Percentiles rank a stretch among this genome's conserved stretches.
Conservation (phyloP, 2,888 invertebrate genomes). For the Suillia variegata region DNA sequence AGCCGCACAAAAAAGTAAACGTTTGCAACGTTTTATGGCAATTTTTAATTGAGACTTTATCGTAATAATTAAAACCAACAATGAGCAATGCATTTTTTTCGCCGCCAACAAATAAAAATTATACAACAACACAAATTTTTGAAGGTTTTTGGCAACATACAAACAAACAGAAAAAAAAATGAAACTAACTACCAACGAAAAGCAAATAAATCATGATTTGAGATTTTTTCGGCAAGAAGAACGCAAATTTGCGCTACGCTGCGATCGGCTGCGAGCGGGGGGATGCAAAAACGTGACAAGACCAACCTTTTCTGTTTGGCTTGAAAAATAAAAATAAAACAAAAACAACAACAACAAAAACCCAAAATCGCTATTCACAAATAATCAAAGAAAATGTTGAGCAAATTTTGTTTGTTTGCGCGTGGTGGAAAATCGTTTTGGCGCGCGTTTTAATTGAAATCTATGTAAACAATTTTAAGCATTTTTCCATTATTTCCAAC, state of each 20-base stretch:
- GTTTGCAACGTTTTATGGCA: background rate
- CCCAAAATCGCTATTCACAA: no score
- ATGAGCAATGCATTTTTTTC: no score
- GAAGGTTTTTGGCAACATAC: no score
- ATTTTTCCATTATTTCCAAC: no score
- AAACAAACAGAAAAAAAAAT: background rate
- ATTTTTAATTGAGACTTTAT: slow-evolving; percentile 34
- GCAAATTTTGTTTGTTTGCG: background rate
- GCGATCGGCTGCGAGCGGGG: no score
- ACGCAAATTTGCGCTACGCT: background rate
- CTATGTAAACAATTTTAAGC: background rate
- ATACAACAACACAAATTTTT: background rate
- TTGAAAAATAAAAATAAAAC: no score
- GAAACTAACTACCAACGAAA: background rate
- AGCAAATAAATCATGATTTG: background rate
- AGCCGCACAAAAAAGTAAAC: no score
- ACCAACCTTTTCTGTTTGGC: slow-evolving; percentile 25
- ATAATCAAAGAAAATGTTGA: slow-evolving; percentile 9
- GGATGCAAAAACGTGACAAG: slow-evolving; percentile 28
- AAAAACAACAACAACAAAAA: background rate
- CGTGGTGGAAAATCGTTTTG: background rate
- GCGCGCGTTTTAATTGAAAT: slow-evolving; percentile 14
- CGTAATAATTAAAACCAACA: slow-evolving; percentile 34
- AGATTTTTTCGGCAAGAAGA: background rate
- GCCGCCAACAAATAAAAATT: background rate